Percentiles rank a stretch among this genome's conserved stretches.
Evolutionary conservation across 1,140 invertebrate genomes (phyloP).

Genomic region (Drosophila malerkotliana): DNA sequence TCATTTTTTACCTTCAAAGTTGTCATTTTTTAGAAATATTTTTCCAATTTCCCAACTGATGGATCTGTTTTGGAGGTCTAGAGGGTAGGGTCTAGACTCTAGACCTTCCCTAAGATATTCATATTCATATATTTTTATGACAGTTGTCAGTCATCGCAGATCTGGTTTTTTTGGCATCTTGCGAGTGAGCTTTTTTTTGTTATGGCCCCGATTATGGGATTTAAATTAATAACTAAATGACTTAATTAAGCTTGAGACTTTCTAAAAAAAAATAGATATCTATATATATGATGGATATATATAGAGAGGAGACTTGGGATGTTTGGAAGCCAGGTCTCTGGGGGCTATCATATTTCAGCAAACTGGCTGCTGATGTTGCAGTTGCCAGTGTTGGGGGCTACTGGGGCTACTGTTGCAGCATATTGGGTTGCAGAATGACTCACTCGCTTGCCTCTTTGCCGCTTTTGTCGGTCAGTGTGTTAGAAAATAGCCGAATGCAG

Average conservation of each 20-base stretch:
- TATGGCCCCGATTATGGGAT: not conserved
- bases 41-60: slow-evolving; percentile 48
- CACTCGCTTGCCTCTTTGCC: slow-evolving; percentile 17
- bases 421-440: slow-evolving; percentile 51
- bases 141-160: slow-evolving; percentile 20
- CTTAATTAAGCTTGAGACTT: slow-evolving; percentile 6
- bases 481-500: slow-evolving; percentile 58
- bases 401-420: slow-evolving; percentile 15
- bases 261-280: too few relatives aligned
- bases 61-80: not conserved
- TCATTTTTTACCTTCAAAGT: slow-evolving; percentile 25
- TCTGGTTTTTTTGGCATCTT: not conserved
- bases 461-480: slow-evolving; percentile 54
- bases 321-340: too few relatives aligned
- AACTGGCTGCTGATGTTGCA: slow-evolving; percentile 21
- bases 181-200: not conserved
- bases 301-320: too few relatives aligned
- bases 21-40: slow-evolving; percentile 79
- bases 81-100: too few relatives aligned
- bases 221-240: slow-evolving; percentile 36
- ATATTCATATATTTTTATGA: not conserved
- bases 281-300: too few relatives aligned
- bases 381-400: slow-evolving; percentile 16
- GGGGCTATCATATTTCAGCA: slow-evolving; percentile 34
- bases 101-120: not conserved